Evolutionary conservation across 2,113 vertebrate genomes (phyloP), one percentile per base, ranked within the genome.

Genomic region (Austrofundulus limnaeus): DNA sequence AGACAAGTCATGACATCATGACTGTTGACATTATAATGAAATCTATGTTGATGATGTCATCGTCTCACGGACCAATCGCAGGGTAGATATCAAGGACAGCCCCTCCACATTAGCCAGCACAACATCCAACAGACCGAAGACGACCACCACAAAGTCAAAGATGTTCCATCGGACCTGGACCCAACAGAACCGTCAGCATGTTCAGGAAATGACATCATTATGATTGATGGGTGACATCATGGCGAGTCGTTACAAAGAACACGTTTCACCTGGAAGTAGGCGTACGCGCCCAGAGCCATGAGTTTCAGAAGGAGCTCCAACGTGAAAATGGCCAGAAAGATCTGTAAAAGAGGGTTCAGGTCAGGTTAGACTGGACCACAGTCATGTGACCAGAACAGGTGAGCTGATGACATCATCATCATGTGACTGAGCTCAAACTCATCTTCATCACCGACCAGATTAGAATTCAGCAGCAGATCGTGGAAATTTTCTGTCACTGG

Each of bases 241-340:
- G 31, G 8, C 8, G 31, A 34, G 31, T 34, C 31, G 31, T 5
- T 28, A 28, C 25, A 28, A 28, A 28, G 25, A 28, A 28, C 61
- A 34, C 38, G 15, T 21, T 24, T 19, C 34, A 84, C 84, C 84
- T 77, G 16, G 88, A 98, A 98, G 74, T 95, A 98, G 67, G 93
- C 86, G 0, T 93, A 94, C 15, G 93, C 94, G 59, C 94, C 94
- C 90, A 97, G 31, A 34, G 95, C 95, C 0, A 96, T 86, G 31
- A 98, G 82, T 70, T 94, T 97, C 46, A 98, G 80, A 1, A 95
- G 85, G 94, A 97, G 95, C 85, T 98, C 96, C 0, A 91, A 94
- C 0, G 91, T 86, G 85, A 95, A 98, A 86, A 98, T 97, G 5
- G 87, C 90, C 0, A 92, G 93, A 75, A 98, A 97, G 19, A 96